Evolutionary conservation across 37 sponge, comb jelly and placozoan genomes (phyloP), one percentile per base, ranked within the genome.

Genomic region (Bolinopsis microptera): DNA sequence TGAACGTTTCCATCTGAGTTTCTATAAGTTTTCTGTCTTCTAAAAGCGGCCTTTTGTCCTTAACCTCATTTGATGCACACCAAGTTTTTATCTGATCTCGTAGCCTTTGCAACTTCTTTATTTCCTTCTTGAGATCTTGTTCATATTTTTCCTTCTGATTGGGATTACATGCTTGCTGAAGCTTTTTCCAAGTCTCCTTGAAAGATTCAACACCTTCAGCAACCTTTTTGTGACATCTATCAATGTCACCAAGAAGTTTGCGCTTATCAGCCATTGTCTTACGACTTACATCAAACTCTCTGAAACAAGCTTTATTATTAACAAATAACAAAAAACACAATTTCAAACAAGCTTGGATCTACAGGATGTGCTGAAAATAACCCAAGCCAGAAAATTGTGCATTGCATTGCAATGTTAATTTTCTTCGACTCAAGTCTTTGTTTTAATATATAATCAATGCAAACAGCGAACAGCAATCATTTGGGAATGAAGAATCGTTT

Each of bases 101-200:
- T 69, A 97, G 83, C 75, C 99, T 94, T 93, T 98, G 99, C 28
- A 98, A 92, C 75, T 98, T 98, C 93, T 98, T 98, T 23, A 98
- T 98, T 90, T 98, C 99, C 70, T 98, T 98, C 93, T 98, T 98
- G 18, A 98, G 83, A 77, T 98, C 99, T 16, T 97, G 96, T 92
- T 98, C 99, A 76, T 97, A 98, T 82, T 98, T 98, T 93, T 98
- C 99, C 77, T 97, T 97, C 95, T 98, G 99, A 68, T 98, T 98
- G 38, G 96, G 94, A 86, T 97, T 97, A 26, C 96, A 92, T 0
- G 99, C 99, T 40, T 40, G 96, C 68, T 97, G 96, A 0, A 98
- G 96, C 96, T 98, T 98, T 69, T 96, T 92, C 96, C 97, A 98
- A 23, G 96, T 96, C 76, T 98, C 99, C 2, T 98, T 97, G 76